These are phyloP conservation scores for Ecdyonurus torrentis DNA, from an alignment of 2,888 invertebrate genomes.

Conservation along the genomic window DNA sequence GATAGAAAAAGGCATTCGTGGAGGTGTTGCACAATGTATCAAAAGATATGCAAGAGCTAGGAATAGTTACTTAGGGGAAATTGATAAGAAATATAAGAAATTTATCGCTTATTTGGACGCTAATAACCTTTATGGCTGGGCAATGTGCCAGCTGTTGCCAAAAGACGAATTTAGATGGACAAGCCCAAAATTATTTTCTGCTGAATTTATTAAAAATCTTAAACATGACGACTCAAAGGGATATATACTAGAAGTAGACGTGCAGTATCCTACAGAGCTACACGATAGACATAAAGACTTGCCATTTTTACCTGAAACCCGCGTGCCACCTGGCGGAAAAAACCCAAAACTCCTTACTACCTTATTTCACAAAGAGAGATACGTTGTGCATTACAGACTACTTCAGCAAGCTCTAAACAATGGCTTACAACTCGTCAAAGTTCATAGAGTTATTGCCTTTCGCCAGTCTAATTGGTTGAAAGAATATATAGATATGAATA, in stretches of 20 bases:
- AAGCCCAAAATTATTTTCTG: not conserved
- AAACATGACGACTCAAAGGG: conserved; percentile 1
- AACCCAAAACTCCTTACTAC: not conserved
- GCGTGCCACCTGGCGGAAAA: conserved; percentile 2
- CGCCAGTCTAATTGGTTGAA: conserved; percentile 15
- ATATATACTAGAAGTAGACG: conserved; percentile 15
- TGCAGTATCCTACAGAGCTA: conserved; percentile 15
- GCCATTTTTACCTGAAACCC: conserved; percentile 12
- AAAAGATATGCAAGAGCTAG: conserved; percentile 7
- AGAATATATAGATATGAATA: conserved; percentile 15
- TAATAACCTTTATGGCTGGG: conserved; percentile 13
- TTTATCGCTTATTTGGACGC: conserved; percentile 13
- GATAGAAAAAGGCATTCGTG: conserved; percentile 11
- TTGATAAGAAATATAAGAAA: no score
- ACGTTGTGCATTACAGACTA: conserved; percentile 15
- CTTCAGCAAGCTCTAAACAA: conserved; percentile 13
- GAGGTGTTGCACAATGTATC: conserved; percentile 7
- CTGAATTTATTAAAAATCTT: not conserved
- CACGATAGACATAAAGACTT: conserved; percentile 14
- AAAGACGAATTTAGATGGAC: no score
- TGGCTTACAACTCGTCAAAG: conserved; percentile 14
- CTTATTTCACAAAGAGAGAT: conserved; percentile 11
- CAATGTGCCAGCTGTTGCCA: no score
- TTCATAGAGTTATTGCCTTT: conserved; percentile 15
- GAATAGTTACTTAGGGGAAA: no score